Conservation (phyloP, 2,113 vertebrate genomes). For the Hylia prasina region DNA sequence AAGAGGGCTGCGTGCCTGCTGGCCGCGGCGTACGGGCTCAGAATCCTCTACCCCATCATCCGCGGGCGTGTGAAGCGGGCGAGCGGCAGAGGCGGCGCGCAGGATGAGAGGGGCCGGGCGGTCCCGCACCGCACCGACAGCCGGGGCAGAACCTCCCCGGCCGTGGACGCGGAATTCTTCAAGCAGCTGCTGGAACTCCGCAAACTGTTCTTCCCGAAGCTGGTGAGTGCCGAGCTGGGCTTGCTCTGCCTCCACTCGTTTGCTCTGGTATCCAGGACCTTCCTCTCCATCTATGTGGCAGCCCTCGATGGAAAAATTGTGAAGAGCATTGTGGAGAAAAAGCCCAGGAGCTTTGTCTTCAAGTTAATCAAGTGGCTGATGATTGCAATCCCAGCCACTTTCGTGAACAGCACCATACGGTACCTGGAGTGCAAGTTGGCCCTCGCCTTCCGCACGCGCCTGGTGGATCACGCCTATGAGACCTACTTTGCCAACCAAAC, state of each 20-base stretch:
- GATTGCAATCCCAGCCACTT: slow-evolving; percentile 95
- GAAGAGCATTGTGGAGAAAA: slow-evolving; percentile 94
- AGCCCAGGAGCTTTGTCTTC: slow-evolving; percentile 82
- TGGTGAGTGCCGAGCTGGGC: slow-evolving; percentile 84
- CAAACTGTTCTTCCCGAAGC: slow-evolving; percentile 87
- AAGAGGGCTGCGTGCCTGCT: slow-evolving; percentile 82
- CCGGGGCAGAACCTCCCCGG: slow-evolving; percentile 71
- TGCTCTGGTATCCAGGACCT: slow-evolving; percentile 93
- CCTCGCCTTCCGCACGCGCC: slow-evolving; percentile 91
- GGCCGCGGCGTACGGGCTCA: slow-evolving; percentile 85
- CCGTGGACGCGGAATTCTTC: slow-evolving; percentile 86
- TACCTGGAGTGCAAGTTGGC: slow-evolving; percentile 95
- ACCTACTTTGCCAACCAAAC: slow-evolving; percentile 95
- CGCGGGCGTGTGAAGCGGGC: slow-evolving; percentile 63
- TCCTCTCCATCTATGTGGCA: slow-evolving; percentile 96
- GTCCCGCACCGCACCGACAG: neutral
- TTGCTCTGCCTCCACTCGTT: slow-evolving; percentile 91
- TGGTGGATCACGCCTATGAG: slow-evolving; percentile 88
- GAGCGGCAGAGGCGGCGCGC: neutral
- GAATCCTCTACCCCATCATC: slow-evolving; percentile 82
- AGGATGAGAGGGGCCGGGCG: neutral
- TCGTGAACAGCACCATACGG: slow-evolving; percentile 96
- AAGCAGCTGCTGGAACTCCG: slow-evolving; percentile 86
- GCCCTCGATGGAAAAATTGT: slow-evolving; percentile 95
- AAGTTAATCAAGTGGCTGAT: slow-evolving; percentile 93